Base-by-base conservation (phyloP, 2,113 vertebrate species). In the Forbesichthys agassizii region DNA sequence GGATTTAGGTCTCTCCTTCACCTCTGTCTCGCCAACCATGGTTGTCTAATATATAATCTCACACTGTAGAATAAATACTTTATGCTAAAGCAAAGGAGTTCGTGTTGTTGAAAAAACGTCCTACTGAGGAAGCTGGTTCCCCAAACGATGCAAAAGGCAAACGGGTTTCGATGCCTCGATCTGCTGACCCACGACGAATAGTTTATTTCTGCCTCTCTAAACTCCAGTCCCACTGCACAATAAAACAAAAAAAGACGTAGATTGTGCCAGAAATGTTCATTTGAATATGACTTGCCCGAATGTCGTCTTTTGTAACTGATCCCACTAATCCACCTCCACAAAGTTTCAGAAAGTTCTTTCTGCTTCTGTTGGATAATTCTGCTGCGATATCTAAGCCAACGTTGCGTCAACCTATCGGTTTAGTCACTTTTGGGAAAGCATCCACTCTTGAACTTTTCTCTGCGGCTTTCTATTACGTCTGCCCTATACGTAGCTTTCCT, bases 11-110 rank as follows among this genome's bases (percentile, higher is more conserved):
- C 96, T 94, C 92, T 97, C 96, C 94, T 96, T 97, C 88, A 95
- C 91, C 94, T 98, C 96, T 91, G 95, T 97, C 94, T 98, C 96
- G 93, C 96, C 96, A 71, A 98, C 96, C 96, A 97, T 96, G 92
- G 92, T 93, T 79, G 70, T 77, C 18, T 12, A 10, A 3, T 48
- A n/a, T 9, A 20, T 9, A 18, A 10, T 56, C 54, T 56, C 11
- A n/a, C 11, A 52, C 14, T n/a, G 16, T n/a, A 55, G 16, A 16
- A 55, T n/a, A n/a, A 55, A 55, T 16, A 16, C 13, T 55, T 14
- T 52, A 52, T 8, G 13, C 11, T 11, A 52, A 52, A 11, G 13
- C 3, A 52, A 52, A 52, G 49, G 49, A 52, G 49, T 3, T 3
- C 11, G 53, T 3, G 53, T 9, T 8, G 53, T n/a, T 54, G 36